Base-by-base conservation (phyloP, 2,888 invertebrate genomes). In the Aproaerema taeniolella region DNA sequence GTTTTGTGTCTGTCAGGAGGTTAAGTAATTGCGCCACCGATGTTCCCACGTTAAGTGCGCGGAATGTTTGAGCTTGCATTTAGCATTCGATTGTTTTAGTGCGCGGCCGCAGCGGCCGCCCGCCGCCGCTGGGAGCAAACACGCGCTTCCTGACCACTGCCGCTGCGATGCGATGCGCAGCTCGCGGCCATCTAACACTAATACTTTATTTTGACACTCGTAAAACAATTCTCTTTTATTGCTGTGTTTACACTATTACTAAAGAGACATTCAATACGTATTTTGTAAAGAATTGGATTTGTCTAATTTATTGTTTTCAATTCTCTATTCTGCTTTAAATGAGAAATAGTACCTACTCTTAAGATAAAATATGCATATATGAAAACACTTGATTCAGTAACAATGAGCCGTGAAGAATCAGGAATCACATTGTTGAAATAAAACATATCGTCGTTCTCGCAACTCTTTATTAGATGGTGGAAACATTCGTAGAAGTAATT, bases 31-130 rank as follows among this genome's bases (percentile, higher is more conserved):
- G 80, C 78, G 69, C 74, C 75, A 75, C 69, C 71, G 70, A 64
- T 68, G 71, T 85, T 85, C 85, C 83, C 86, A 85, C 85, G 85
- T 78, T 75, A 77, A 80, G 7, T 77, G 80, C 76, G 67, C 73
- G 72, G 61, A 64, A 66, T 85, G 85, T 86, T 86, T 86, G 82
- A 63, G 66, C 61, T 74, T 71, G 62, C 80, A 71, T 76, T 86
- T 86, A 86, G 81, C 86, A 76, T 77, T 82, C 80, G 86, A 86
- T 86, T 86, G 85, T 86, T 80, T 86, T 85, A 85, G 85, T 79
- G 81, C 72, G 81, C 72, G 71, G 67, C 73, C 70, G 73, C 79
- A 79, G 76, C 73, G 75, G 76, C n/a, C 78, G 71, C 77, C 71
- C n/a, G 74, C 67, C 60, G 67, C 12, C 7, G 35, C 24, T 15